These are phyloP conservation scores for Casuarius casuarius DNA, from an alignment of 2,113 vertebrate genomes.

Conservation along the genomic window DNA sequence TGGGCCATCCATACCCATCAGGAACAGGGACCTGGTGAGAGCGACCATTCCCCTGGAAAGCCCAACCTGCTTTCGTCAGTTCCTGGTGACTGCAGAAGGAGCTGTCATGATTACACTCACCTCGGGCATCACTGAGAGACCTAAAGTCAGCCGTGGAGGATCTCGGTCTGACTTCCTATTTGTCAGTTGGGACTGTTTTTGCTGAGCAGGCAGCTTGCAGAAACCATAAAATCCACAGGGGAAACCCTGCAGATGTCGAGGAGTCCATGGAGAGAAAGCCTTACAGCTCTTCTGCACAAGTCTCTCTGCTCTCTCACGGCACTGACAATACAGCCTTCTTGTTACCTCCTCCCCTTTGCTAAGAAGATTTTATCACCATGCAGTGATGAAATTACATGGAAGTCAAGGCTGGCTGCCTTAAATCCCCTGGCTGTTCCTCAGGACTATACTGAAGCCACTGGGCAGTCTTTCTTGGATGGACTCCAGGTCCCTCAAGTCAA, in stretches of 20 bases:
- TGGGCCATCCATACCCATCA: background rate
- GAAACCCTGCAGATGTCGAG: background rate
- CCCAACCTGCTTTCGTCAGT: background rate
- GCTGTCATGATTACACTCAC: rapidly evolving
- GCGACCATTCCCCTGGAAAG: rapidly evolving
- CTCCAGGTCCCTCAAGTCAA: background rate
- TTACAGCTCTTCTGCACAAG: background rate
- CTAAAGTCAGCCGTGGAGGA: background rate
- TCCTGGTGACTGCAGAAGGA: background rate
- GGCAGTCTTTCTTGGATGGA: background rate
- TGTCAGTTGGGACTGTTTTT: background rate
- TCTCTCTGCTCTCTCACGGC: background rate
- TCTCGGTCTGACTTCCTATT: background rate
- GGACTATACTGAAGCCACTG: background rate
- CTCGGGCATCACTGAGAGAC: background rate
- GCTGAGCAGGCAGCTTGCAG: background rate
- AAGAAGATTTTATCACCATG: background rate
- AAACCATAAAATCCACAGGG: background rate
- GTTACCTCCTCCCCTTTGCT: background rate
- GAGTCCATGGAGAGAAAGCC: background rate
- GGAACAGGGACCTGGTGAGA: background rate
- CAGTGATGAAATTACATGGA: background rate
- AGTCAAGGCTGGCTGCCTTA: background rate
- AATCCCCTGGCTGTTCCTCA: background rate
- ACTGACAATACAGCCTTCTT: background rate